Evolutionary conservation across 2,797 vertebrate species (phyloP).

Genomic region (Alca torda): DNA sequence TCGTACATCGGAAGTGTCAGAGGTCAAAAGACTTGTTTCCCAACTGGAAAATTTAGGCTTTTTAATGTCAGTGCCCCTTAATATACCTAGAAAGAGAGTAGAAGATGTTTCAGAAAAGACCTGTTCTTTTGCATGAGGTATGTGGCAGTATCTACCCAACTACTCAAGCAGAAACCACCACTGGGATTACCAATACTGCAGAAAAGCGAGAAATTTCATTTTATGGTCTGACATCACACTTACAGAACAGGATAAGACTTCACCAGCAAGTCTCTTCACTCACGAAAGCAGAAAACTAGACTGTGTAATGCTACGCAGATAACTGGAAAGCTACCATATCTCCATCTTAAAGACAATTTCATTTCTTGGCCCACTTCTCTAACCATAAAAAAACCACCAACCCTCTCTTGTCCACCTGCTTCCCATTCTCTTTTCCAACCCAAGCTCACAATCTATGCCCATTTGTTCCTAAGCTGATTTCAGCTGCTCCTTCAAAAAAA

Average conservation of each 20-base stretch:
- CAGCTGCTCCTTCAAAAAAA: neutral
- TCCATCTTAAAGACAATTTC: neutral
- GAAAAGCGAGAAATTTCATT: neutral
- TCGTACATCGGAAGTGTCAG: neutral
- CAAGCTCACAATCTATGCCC: neutral
- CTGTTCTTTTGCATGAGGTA: neutral
- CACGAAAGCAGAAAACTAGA: rapidly evolving
- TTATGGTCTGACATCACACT: neutral
- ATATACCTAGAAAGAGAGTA: conserved; percentile 23
- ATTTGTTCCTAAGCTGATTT: neutral
- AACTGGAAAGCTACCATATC: neutral
- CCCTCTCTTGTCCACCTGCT: neutral
- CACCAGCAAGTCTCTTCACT: neutral
- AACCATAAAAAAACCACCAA: neutral
- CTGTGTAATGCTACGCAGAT: neutral
- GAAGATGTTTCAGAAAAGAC: neutral
- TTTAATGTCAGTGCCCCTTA: neutral
- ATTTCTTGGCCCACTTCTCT: neutral
- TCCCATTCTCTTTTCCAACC: neutral
- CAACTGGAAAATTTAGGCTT: conserved; percentile 18
- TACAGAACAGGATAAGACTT: neutral
- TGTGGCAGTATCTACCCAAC: rapidly evolving
- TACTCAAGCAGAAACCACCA: neutral
- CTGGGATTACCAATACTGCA: neutral
- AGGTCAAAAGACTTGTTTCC: neutral